phyloP scores from a whole-genome alignment of 2,113 vertebrate species.

The Atlantisia rogersi region DNA sequence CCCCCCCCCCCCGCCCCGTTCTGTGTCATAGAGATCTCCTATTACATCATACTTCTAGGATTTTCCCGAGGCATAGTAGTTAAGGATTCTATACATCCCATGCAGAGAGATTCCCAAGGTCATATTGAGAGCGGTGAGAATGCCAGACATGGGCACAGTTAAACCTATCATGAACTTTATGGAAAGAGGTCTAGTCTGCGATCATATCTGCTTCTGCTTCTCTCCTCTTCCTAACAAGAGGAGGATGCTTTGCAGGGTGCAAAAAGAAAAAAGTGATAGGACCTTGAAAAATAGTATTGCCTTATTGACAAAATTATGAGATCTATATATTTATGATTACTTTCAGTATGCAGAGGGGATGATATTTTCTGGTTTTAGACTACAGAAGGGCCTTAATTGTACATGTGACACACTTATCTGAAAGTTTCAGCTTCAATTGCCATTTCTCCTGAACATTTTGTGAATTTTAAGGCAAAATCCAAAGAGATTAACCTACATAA shows the following conservation, averaged over 20 bases:
- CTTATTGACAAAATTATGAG: not conserved
- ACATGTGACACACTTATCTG: not conserved
- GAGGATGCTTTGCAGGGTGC: not conserved
- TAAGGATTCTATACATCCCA: not conserved
- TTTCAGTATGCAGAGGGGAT: not conserved
- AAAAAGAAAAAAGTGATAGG: not conserved
- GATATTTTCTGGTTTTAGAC: not conserved
- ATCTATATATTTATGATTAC: not conserved
- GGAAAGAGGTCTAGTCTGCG: not conserved
- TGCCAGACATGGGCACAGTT: not conserved
- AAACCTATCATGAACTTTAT: not conserved
- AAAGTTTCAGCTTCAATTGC: not conserved
- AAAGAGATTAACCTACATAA: not conserved
- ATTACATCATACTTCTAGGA: not conserved
- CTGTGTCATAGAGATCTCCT: not conserved
- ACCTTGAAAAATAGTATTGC: not conserved
- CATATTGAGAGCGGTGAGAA: not conserved
- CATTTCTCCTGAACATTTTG: not conserved
- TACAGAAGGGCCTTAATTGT: not conserved
- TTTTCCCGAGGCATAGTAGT: not conserved
- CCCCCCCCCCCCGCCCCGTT: accelerated
- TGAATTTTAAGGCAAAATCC: not conserved
- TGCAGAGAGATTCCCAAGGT: not conserved
- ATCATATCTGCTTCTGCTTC: not conserved
- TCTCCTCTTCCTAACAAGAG: not conserved